phyloP scores from a whole-genome alignment of 2,888 invertebrate genomes.

The Lingula anatina region DNA sequence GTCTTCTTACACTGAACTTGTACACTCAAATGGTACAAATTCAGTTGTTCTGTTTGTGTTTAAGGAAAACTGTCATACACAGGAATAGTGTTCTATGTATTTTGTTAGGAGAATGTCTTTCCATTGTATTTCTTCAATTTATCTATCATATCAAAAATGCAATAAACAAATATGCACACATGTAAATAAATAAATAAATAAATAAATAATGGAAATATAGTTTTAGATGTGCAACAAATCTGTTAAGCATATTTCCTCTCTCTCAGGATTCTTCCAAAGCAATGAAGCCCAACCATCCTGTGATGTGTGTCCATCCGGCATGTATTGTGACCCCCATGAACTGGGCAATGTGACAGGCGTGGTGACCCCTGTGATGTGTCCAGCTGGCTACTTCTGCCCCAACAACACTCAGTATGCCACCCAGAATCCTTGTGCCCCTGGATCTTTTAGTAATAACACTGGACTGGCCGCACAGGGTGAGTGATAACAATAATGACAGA shows the following conservation, averaged over 20 bases:
- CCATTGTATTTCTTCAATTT: neutral
- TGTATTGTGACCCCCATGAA: constrained; percentile 45
- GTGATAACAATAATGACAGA: too few species aligned
- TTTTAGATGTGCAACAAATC: too few species aligned
- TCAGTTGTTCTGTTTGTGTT: neutral
- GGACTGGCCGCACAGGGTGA: constrained; percentile 18
- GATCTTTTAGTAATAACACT: constrained; percentile 24
- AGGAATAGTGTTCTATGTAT: neutral
- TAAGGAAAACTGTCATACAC: neutral
- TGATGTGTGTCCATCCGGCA: constrained; percentile 25
- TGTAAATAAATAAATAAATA: too few species aligned
- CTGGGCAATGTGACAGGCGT: constrained; percentile 37
- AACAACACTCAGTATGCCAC: constrained; percentile 26
- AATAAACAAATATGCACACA: too few species aligned
- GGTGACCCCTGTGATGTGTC: constrained; percentile 29
- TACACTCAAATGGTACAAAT: neutral
- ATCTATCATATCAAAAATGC: too few species aligned
- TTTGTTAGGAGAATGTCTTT: neutral
- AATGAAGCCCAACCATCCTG: constrained; percentile 21
- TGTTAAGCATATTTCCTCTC: too few species aligned
- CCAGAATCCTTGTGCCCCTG: constrained; percentile 39
- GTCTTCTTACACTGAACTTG: neutral
- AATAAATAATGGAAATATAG: too few species aligned
- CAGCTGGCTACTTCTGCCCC: constrained; percentile 41
- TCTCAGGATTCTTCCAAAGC: constrained; percentile 32